Evolutionary conservation across 2,888 invertebrate genomes (phyloP).

Genomic region (Eristalis pertinax): DNA sequence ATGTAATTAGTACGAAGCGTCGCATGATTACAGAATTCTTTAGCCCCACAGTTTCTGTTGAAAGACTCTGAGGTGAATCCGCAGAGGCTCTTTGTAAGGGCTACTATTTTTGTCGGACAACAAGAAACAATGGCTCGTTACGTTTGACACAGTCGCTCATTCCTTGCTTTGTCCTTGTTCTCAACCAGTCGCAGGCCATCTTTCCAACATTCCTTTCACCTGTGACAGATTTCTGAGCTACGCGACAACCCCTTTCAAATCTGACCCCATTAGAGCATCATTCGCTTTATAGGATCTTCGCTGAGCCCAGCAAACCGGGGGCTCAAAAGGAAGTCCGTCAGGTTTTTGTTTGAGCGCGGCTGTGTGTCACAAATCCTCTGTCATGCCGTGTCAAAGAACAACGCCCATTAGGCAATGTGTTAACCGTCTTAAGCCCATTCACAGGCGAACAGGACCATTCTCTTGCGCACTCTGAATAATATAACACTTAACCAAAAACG

Average conservation of each 20-base stretch:
- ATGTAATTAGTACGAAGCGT: background rate
- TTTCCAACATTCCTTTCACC: too few relatives aligned
- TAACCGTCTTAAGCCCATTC: background rate
- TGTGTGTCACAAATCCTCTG: background rate
- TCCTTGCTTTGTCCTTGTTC: too few relatives aligned
- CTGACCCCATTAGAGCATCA: background rate
- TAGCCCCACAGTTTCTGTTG: too few relatives aligned
- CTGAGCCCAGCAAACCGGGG: too few relatives aligned
- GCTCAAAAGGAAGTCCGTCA: background rate
- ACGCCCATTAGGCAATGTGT: background rate
- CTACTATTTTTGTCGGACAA: too few relatives aligned
- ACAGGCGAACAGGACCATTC: background rate
- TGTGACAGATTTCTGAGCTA: too few relatives aligned
- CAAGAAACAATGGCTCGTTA: too few relatives aligned
- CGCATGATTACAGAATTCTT: too few relatives aligned
- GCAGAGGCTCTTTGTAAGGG: too few relatives aligned
- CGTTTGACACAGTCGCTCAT: too few relatives aligned
- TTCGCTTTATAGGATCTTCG: background rate
- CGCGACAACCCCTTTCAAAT: background rate
- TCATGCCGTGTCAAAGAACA: background rate
- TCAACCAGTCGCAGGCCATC: too few relatives aligned
- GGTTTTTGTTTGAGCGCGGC: background rate
- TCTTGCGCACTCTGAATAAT: background rate
- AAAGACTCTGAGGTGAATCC: too few relatives aligned
- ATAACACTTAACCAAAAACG: background rate